phyloP scores from a whole-genome alignment of 2,797 vertebrate genomes.

The Coregonus suidteri region DNA sequence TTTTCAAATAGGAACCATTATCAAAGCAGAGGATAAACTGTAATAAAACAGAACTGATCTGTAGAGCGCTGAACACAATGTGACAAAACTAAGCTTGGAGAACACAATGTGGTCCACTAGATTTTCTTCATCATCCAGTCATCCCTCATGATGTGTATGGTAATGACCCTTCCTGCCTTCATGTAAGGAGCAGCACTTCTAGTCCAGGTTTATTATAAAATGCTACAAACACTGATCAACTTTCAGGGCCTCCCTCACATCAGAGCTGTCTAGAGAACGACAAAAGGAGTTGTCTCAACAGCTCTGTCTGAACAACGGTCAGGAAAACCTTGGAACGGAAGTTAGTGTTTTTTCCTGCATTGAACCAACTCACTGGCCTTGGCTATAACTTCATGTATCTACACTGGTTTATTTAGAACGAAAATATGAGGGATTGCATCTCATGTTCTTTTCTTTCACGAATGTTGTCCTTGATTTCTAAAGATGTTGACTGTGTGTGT shows the following conservation, averaged over 20 bases:
- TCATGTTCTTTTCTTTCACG: too few relatives aligned
- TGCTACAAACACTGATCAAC: too few relatives aligned
- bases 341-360: background rate
- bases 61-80: too few relatives aligned
- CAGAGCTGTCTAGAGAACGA: background rate
- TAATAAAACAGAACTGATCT: background rate
- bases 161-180: background rate
- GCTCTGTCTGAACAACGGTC: background rate
- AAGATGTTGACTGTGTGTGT: conserved; percentile 33
- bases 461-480: too few relatives aligned
- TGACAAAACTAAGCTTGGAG: too few relatives aligned
- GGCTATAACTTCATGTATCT: background rate
- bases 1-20: background rate
- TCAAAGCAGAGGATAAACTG: background rate
- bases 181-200: background rate
- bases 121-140: too few relatives aligned
- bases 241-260: background rate
- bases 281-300: background rate
- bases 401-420: background rate
- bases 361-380: background rate
- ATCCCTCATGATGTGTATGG: too few relatives aligned
- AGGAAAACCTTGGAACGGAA: background rate
- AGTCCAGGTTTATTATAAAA: background rate
- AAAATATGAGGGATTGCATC: background rate
- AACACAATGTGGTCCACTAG: too few relatives aligned